Base-by-base conservation (phyloP, 2,797 vertebrate genomes). In the Aeoliscus strigatus region DNA sequence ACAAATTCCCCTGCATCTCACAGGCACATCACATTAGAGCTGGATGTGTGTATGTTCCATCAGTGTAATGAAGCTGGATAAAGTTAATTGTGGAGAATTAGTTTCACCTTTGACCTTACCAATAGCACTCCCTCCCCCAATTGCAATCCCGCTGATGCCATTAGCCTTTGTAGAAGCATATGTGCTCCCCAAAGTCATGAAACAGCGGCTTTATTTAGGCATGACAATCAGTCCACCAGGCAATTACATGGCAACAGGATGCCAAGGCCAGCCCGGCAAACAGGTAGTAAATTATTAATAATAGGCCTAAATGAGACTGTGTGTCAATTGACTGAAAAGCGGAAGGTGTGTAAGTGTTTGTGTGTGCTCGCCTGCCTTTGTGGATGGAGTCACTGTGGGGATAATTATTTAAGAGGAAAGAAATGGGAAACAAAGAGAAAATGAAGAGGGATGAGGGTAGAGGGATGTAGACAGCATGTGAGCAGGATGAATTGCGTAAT, bases 401-500 rank as follows among this genome's bases (percentile, higher is more conserved):
- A 66, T 71, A 60, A 73, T 80, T 74, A 66, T 70, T 70, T 46
- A 57, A 43, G 62, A 51, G 44, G 24, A 48, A 42, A 37, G 35
- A 46, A 58, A 66, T 49, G 15, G 26, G 18, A 57, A 64, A 60
- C 52, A 53, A 61, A 50, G 54, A 47, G 40, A 52, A 62, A 74
- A 57, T 40, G 21, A 44, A 54, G 39, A 62, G 26, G 1, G 21
- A 55, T 42, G 44, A 47, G 10, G 3, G 32, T 41, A 25, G 10
- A 9, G 17, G 14, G 47, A 67, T 54, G 51, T 46, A 59, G 62
- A 60, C 54, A 35, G 66, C 52, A 37, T 39, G 41, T 11, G 39
- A 42, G 57, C 31, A 73, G 58, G 47, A 76, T 72, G 33, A 74
- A 84, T 78, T 69, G 54, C 52, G 68, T 75, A 77, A 79, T 80